Evolutionary conservation across 2,113 vertebrate species (phyloP), one percentile per base, ranked within the genome.

Genomic region (Nycticebus coucang): DNA sequence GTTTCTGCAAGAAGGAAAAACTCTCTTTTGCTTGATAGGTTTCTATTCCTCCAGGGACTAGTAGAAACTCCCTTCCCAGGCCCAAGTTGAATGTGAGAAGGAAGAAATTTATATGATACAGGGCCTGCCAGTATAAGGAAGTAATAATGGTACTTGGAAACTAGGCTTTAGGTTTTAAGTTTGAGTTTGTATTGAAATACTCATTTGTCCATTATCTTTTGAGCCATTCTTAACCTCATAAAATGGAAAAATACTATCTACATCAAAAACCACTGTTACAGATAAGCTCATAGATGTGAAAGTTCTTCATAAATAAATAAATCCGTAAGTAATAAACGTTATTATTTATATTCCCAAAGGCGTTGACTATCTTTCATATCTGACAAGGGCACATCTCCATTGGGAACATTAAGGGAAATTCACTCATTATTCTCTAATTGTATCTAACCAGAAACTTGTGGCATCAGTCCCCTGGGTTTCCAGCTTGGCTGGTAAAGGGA

Each of bases 341-440:
- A 21, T 79, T 13, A 86, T 94, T 84, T 85, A 18, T 87, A n/a
- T 87, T 90, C 91, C 53, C 88, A 84, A 68, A 91, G 33, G 66
- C 72, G 1, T 33, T 93, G 33, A 66, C 33, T 93, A 1, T 53
- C 55, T 93, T 96, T 78, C 24, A 21, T 74, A 41, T 86, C 21
- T 77, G 35, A 26, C 13, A 81, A 93, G 93, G 64, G 33, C 19
- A 72, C 26, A 28, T 45, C 35, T 82, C 91, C 5, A 17, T 5
- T 72, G 82, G 82, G 93, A 91, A 28, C 85, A 74, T 87, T 81
- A 85, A 85, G 14, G 53, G 35, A 78, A 92, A 68, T 37, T 19
- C n/a, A 93, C 4, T 37, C 77, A 94, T 96, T 80, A 77, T 18
- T 95, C 13, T 81, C 45, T 88, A 96, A 85, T 87, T 93, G 33